phyloP scores from a whole-genome alignment of 2,888 invertebrate genomes.

The Azorinus chamasolen region DNA sequence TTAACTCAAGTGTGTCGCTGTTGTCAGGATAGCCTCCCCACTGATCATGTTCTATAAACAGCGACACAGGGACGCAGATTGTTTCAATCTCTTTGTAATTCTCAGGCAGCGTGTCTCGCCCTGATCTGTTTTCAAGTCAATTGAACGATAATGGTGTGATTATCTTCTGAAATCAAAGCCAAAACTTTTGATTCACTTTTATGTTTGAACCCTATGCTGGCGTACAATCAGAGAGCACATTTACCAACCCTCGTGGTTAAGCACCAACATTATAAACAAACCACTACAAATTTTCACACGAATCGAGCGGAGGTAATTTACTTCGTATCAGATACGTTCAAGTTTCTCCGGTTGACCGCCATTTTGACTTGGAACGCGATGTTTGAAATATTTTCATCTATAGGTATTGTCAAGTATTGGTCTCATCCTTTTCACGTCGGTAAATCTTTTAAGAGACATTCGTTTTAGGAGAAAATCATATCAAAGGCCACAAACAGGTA shows the following conservation, averaged over 20 bases:
- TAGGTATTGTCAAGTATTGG: conserved; percentile 35
- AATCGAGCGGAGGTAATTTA: conserved; percentile 52
- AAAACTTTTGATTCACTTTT: neutral
- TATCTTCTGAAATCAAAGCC: conserved; percentile 5
- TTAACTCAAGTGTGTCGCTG: no score
- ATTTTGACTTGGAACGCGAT: conserved; percentile 59
- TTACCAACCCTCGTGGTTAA: neutral
- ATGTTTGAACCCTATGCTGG: conserved; percentile 4
- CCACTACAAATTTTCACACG: conserved; percentile 66
- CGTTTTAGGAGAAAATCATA: conserved; percentile 55
- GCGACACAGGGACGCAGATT: no score
- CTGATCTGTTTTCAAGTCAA: conserved; percentile 1
- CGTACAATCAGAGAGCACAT: no score
- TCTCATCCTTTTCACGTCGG: conserved; percentile 44
- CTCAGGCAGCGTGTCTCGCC: no score
- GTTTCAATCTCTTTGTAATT: no score
- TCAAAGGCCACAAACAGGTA: conserved; percentile 58
- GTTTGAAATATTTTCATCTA: conserved; percentile 33
- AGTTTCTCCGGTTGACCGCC: conserved; percentile 63
- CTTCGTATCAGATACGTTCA: conserved; percentile 43
- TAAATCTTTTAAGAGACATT: conserved; percentile 57
- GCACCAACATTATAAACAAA: conserved; percentile 45
- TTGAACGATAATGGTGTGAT: neutral
- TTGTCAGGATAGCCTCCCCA: no score
- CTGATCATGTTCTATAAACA: no score